These are phyloP conservation scores for Triplophysa siluroides DNA, from an alignment of 2,113 vertebrate species.

Conservation along the genomic window DNA sequence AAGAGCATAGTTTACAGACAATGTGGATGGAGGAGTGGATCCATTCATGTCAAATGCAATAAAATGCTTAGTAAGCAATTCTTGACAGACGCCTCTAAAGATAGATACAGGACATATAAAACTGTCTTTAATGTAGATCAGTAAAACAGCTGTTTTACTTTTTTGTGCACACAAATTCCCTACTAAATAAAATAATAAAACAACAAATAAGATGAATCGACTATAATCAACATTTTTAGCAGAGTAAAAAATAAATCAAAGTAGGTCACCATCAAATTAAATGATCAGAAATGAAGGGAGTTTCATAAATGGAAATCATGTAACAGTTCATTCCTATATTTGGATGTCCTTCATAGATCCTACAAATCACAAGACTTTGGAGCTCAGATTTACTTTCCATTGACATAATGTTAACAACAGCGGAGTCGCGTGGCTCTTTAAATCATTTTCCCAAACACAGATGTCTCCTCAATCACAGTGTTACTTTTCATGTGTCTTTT, in stretches of 20 bases:
- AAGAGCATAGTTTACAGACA: conserved; percentile 33
- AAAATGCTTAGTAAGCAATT: conserved; percentile 16
- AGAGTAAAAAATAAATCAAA: background rate
- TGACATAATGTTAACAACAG: conserved; percentile 25
- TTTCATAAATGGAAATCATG: background rate
- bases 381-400: conserved; percentile 27
- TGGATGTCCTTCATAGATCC: background rate
- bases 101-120: background rate
- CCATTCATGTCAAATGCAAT: background rate
- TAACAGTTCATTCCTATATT: conserved; percentile 18
- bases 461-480: conserved; percentile 9
- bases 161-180: background rate
- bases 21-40: conserved; percentile 12
- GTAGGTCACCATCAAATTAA: conserved; percentile 10
- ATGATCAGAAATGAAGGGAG: background rate
- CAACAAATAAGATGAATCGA: background rate
- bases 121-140: background rate
- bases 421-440: background rate
- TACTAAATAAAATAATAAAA: conserved; percentile 1
- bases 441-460: conserved; percentile 3
- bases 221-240: background rate
- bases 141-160: background rate
- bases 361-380: conserved; percentile 3
- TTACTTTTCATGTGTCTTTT: conserved; percentile 13
- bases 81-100: background rate